Evolutionary conservation across 2,797 vertebrate species (phyloP), one percentile per base, ranked within the genome.

Genomic region (Characodon lateralis): DNA sequence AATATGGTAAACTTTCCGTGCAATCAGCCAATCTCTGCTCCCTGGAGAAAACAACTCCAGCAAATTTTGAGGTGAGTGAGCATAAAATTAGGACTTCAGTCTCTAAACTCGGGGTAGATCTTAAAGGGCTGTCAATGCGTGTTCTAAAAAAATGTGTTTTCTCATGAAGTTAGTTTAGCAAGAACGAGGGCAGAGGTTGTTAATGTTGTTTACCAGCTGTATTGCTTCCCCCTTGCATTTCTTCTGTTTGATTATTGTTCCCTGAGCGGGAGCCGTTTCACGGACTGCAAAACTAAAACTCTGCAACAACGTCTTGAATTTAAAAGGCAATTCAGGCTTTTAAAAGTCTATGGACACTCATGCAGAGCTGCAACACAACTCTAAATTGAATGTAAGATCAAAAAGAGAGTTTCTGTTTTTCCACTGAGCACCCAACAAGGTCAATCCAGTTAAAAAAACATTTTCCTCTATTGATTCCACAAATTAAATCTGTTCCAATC

Each of bases 221-320:
- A 56, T 14, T 22, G 71, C 76, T 71, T 79, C 71, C 6, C 31
- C 6, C 69, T 74, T 24, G 31, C 74, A 72, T 74, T 79, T 80
- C 81, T 78, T 59, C 72, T 78, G 78, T 56, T 72, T 76, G 76
- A 80, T 90, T 56, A 89, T 90, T 59, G 87, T 91, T 89, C 78
- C 68, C 39, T 2, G n/a, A 74, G 74, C 1, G 16, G 39, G 82
- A 88, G 48, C 43, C 70, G 51, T 71, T 82, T 80, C 83, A 43
- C 72, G 46, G 2, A 59, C 72, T 79, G 74, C 18, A 5, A 26
- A 12, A 3, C 76, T 76, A 81, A 86, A 88, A 84, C 77, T 83
- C 86, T 83, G 73, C 86, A 71, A 81, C 13, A 28, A 51, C 24
- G 63, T 56, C 72, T 77, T 5, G 56, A 76, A 82, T 82, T 75